Evolutionary conservation across 1,140 invertebrate genomes (phyloP).

Genomic region (Phymastichus coffea): DNA sequence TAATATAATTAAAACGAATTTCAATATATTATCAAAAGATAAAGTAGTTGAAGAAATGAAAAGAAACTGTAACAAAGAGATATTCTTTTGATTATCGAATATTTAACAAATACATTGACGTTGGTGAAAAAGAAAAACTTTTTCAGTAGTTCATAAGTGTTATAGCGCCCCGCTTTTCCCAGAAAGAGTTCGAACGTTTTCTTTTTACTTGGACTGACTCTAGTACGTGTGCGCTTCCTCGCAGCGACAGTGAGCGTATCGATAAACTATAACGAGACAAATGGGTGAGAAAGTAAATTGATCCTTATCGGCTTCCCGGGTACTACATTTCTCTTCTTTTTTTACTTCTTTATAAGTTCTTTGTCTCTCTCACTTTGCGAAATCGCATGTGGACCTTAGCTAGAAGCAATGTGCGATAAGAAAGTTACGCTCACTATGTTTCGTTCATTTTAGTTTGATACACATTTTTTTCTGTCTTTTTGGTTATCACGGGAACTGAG

Average conservation of each 20-base stretch:
- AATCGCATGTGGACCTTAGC: conserved; percentile 11
- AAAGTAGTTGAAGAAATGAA: neutral
- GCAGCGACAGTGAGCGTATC: conserved; percentile 34
- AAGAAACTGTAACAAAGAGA: neutral
- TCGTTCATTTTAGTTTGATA: neutral
- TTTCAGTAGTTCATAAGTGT: conserved; percentile 47
- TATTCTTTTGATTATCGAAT: conserved; percentile 2
- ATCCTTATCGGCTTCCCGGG: conserved; percentile 17
- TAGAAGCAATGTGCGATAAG: conserved; percentile 10
- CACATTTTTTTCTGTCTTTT: neutral
- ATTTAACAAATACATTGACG: neutral
- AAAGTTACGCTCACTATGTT: conserved; percentile 7
- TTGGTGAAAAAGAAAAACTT: conserved; percentile 14
- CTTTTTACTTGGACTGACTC: neutral
- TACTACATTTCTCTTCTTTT: conserved; percentile 16
- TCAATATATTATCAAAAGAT: too few species aligned
- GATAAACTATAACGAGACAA: conserved; percentile 50
- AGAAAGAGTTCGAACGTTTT: neutral
- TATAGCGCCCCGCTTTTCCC: conserved; percentile 30
- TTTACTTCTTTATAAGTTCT: conserved; percentile 1
- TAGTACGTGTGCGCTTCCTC: too few species aligned
- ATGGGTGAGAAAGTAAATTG: conserved; percentile 40
- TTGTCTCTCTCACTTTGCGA: neutral
- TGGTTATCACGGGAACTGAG: too few species aligned
- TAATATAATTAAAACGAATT: too few species aligned